A percentile compares a stretch with the other conserved stretches of the same genome.
Evolutionary conservation across 2,888 invertebrate genomes (phyloP).

Genomic region (Mallateleia sp.): DNA sequence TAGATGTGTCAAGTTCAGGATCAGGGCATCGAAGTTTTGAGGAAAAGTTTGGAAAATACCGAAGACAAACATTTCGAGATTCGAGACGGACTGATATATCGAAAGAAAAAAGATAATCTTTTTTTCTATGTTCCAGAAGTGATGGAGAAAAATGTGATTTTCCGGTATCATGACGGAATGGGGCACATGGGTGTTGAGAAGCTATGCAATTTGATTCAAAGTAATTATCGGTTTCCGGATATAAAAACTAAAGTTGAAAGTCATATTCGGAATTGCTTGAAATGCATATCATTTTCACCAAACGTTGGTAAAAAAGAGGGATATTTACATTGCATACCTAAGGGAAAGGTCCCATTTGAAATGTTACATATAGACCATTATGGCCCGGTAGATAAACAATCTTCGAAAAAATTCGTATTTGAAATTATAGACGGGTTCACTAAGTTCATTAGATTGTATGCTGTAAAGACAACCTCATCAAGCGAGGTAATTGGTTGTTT

Average conservation of each 20-base stretch:
- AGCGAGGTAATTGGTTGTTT: background rate
- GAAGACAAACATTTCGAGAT: constrained; percentile 63
- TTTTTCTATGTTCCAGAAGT: constrained; percentile 73
- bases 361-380: constrained; percentile 75
- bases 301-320: constrained; percentile 64
- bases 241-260: constrained; percentile 46
- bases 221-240: constrained; percentile 64
- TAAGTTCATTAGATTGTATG: constrained; percentile 80
- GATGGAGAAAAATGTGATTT: constrained; percentile 60
- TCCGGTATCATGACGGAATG: constrained; percentile 71
- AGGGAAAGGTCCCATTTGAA: constrained; percentile 75
- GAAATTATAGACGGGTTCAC: constrained; percentile 83
- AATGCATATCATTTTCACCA: constrained; percentile 72
- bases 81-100: constrained; percentile 68
- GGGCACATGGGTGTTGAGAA: constrained; percentile 75
- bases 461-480: constrained; percentile 72
- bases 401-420: constrained; percentile 77
- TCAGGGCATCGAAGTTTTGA: background rate
- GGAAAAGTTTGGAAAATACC: background rate
- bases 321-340: constrained; percentile 69
- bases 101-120: constrained; percentile 47
- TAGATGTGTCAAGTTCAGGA: background rate
- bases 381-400: constrained; percentile 79
- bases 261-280: constrained; percentile 70
- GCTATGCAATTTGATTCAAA: constrained; percentile 38